These are phyloP conservation scores for Eulemur mongoz DNA, from an alignment of 2,797 vertebrate species.

Conservation along the genomic window DNA sequence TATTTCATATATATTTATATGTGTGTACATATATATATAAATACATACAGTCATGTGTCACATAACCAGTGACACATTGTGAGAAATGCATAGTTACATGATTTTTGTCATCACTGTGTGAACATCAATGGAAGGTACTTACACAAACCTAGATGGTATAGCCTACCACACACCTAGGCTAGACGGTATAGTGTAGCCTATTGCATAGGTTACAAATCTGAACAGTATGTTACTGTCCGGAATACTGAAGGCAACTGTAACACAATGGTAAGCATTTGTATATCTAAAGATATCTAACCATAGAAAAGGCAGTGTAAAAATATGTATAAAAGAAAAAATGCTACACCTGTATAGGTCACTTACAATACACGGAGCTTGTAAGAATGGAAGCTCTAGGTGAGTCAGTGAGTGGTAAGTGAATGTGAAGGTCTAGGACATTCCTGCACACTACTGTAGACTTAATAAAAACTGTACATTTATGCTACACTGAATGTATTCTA, in stretches of 20 bases:
- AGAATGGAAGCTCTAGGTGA: neutral
- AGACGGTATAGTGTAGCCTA: neutral
- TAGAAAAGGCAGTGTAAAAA: neutral
- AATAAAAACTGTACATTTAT: neutral
- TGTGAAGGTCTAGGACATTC: neutral
- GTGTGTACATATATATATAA: neutral
- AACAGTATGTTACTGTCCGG: neutral
- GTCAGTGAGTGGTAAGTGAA: neutral
- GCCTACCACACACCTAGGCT: neutral
- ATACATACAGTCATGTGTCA: neutral
- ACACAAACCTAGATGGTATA: neutral
- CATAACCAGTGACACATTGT: neutral
- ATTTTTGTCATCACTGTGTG: neutral
- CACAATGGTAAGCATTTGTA: neutral
- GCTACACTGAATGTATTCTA: neutral
- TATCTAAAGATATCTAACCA: neutral
- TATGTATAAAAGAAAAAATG: neutral
- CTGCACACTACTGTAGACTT: neutral
- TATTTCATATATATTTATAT: neutral
- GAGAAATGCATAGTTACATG: neutral
- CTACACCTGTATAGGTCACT: neutral
- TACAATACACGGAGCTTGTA: neutral
- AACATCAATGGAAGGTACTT: neutral
- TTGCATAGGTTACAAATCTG: neutral
- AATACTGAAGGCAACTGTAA: neutral